These are phyloP conservation scores for Carcharodon carcharias DNA, from an alignment of 2,797 vertebrate genomes.

Conservation along the genomic window DNA sequence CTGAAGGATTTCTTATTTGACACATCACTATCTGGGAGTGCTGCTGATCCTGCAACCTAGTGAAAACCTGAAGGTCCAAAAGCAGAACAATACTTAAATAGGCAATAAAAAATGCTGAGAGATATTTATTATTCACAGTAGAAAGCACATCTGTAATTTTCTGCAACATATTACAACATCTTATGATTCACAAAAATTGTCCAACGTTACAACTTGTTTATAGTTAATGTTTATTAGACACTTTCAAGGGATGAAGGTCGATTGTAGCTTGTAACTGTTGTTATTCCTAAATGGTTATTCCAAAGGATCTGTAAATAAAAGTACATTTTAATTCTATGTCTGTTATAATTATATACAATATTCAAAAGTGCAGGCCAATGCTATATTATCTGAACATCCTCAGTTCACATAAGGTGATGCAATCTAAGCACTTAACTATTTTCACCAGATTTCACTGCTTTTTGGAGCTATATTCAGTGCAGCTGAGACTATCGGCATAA, in stretches of 20 bases:
- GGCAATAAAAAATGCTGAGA: conserved; percentile 2
- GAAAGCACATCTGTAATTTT: conserved; percentile 15
- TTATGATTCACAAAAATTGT: not conserved
- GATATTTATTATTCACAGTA: conserved; percentile 36
- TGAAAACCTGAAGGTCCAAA: not conserved
- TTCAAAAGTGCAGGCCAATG: not conserved
- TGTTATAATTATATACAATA: not conserved
- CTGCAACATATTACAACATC: not conserved
- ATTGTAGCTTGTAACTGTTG: not conserved
- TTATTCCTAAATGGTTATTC: not conserved
- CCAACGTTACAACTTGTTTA: not conserved
- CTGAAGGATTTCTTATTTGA: not conserved
- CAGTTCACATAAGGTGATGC: not conserved
- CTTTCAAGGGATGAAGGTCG: not conserved
- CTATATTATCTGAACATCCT: not conserved
- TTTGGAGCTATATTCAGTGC: not conserved
- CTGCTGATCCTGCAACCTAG: not conserved
- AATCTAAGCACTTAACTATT: not conserved
- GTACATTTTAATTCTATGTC: not conserved
- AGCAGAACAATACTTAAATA: not conserved
- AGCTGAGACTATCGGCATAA: not conserved
- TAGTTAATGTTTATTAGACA: not conserved
- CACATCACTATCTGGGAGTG: not conserved
- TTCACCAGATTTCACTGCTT: not conserved
- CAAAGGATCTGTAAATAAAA: not conserved